Evolutionary conservation across 2,113 vertebrate species (phyloP), one percentile per base, ranked within the genome.

Genomic region (Grus americana): DNA sequence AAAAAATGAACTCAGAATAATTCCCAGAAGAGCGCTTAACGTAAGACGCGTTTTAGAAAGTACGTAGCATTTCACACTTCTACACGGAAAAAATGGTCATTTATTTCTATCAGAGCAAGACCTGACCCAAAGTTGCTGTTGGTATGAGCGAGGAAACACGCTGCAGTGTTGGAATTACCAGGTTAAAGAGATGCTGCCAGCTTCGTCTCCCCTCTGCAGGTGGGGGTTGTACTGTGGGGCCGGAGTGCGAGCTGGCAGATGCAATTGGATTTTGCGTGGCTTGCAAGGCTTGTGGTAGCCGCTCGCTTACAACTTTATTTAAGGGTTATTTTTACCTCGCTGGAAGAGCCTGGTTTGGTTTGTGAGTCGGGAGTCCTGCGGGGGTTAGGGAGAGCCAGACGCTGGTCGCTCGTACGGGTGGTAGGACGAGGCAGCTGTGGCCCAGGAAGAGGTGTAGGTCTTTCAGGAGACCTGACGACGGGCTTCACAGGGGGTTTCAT

Each of bases 201-300:
- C 4, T 46, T 19, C 12, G 26, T 47, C 44, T 59, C 38, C 4
- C 24, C 59, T 30, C 59, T 22, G 34, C 59, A 7, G 5, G 17
- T 4, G 23, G 19, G 52, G 40, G 47, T 11, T 22, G 3, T 9
- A 1, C 42, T 6, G n/a, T 20, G 1, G 58, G 18, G 38, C 21
- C 1, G 5, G 21, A 23, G 40, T 1, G 18, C 6, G 2, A 34
- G 40, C 15, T 9, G 12, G 21, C 6, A 7, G 63, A 3, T 14
- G 38, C 46, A 2, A 0, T 42, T 19, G 36, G 46, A 18, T 59
- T 76, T 34, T 15, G 9, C 30, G 2, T 9, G 57, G 44, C 49
- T 63, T 22, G 11, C 5, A 16, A 23, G 62, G 12, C 14, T 21
- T 13, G 49, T 26, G 47, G 2, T 12, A 26, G 54, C 34, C 10